Percentiles rank a stretch among this genome's conserved stretches.
These are phyloP conservation scores for Rhombomys opimus DNA, from an alignment of 2,113 vertebrate genomes.

Conservation along the genomic window DNA sequence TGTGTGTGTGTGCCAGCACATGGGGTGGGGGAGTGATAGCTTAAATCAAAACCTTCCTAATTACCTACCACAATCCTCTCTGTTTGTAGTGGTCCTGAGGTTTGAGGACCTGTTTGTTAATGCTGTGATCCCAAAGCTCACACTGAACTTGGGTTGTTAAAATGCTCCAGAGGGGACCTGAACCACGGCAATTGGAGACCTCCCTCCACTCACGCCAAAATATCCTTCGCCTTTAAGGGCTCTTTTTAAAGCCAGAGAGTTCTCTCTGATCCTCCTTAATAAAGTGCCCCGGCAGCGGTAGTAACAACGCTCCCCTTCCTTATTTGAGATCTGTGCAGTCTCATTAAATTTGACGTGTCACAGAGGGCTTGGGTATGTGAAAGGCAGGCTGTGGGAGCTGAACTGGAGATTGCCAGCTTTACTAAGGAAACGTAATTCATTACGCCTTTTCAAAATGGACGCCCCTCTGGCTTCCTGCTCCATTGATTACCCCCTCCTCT, in stretches of 20 bases:
- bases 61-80: constrained; percentile 9
- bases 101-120: constrained; percentile 19
- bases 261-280: constrained; percentile 87
- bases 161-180: constrained; percentile 40
- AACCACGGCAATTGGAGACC: constrained; percentile 60
- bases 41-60: constrained; percentile 50
- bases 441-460: constrained; percentile 85
- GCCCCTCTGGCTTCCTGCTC: constrained; percentile 85
- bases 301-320: constrained; percentile 78
- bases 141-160: constrained; percentile 48
- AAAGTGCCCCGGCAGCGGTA: constrained; percentile 81
- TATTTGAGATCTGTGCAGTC: constrained; percentile 87
- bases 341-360: constrained; percentile 90
- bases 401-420: constrained; percentile 86
- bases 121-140: constrained; percentile 12
- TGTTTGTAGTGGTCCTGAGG: neutral
- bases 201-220: constrained; percentile 67
- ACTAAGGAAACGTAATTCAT: constrained; percentile 86
- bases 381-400: constrained; percentile 85
- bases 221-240: constrained; percentile 84
- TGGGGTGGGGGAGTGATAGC: too few species aligned
- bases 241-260: constrained; percentile 80
- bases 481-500: constrained; percentile 70
- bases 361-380: constrained; percentile 86
- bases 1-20: too few species aligned